These are phyloP conservation scores for Drosophila kurseongensis DNA, from an alignment of 1,140 invertebrate species.

Conservation along the genomic window DNA sequence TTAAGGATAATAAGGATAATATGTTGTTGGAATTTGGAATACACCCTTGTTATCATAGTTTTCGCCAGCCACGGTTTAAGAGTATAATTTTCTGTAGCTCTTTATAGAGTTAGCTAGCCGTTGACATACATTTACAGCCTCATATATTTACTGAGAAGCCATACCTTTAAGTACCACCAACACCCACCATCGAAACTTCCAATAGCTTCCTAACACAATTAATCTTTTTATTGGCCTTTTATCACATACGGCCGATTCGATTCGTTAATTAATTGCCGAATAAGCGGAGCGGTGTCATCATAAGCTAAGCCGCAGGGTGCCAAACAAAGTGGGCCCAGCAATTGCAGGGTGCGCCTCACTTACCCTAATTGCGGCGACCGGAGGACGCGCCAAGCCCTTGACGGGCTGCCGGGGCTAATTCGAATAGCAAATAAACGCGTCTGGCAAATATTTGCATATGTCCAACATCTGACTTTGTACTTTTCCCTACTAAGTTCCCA, in stretches of 20 bases:
- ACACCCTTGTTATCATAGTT: no score
- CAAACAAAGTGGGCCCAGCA: conserved; percentile 17
- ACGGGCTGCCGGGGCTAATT: conserved; percentile 22
- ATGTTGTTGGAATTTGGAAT: no score
- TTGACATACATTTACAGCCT: no score
- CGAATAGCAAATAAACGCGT: conserved; percentile 30
- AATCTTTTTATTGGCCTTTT: conserved; percentile 56
- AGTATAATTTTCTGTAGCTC: no score
- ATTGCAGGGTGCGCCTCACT: conserved; percentile 21
- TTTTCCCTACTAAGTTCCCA: neutral
- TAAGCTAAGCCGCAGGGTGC: conserved; percentile 24
- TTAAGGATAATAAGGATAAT: no score
- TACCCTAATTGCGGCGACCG: conserved; percentile 30
- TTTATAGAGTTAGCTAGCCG: no score
- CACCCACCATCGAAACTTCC: neutral
- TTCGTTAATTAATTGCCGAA: conserved; percentile 68
- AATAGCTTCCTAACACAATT: conserved; percentile 18
- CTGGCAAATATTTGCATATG: conserved; percentile 53
- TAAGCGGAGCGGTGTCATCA: conserved; percentile 42
- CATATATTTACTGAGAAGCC: no score
- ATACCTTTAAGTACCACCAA: neutral
- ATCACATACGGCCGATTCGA: conserved; percentile 19
- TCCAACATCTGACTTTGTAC: neutral
- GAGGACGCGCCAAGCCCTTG: conserved; percentile 32
- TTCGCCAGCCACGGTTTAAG: no score